A percentile compares a stretch with the other conserved stretches of the same genome.
phyloP scores from a whole-genome alignment of 2,113 vertebrate species.

The Diadophis punctatus region DNA sequence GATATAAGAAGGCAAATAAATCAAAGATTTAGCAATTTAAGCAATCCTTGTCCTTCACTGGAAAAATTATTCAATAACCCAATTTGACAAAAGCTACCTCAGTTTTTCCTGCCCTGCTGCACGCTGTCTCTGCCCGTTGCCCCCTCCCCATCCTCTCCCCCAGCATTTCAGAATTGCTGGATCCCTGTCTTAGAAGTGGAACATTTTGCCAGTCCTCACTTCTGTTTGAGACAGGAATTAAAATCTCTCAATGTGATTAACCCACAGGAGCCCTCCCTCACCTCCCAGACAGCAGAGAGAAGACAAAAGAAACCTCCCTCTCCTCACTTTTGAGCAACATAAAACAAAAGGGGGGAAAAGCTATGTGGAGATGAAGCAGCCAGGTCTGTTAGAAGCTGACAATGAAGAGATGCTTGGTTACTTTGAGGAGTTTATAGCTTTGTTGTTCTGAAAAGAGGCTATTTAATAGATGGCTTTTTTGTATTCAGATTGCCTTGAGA shows the following conservation, averaged over 20 bases:
- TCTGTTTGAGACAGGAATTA: conserved; percentile 35
- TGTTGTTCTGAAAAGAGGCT: not conserved
- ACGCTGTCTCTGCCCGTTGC: not conserved
- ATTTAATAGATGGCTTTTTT: conserved; percentile 2
- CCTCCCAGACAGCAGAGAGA: not conserved
- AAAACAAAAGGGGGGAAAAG: conserved; percentile 15
- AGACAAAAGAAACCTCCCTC: not conserved
- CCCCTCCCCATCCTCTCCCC: not conserved
- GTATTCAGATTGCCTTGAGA: not conserved
- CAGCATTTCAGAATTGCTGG: conserved; percentile 35
- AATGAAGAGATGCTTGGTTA: not conserved
- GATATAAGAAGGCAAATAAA: not conserved
- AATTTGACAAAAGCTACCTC: conserved; percentile 4
- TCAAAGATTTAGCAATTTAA: conserved; percentile 4
- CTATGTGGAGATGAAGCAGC: not conserved
- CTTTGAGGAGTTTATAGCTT: not conserved
- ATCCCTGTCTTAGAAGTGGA: conserved; percentile 21
- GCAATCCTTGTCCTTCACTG: conserved; percentile 23
- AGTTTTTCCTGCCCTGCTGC: conserved; percentile 24
- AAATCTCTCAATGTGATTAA: conserved; percentile 36
- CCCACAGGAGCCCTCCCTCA: not conserved
- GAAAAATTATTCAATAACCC: conserved; percentile 30
- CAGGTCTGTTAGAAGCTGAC: not conserved
- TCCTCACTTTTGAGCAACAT: not conserved
- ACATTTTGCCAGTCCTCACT: not conserved